Evolutionary conservation across 2,797 vertebrate genomes (phyloP).

Genomic region (Acanthopagrus latus): DNA sequence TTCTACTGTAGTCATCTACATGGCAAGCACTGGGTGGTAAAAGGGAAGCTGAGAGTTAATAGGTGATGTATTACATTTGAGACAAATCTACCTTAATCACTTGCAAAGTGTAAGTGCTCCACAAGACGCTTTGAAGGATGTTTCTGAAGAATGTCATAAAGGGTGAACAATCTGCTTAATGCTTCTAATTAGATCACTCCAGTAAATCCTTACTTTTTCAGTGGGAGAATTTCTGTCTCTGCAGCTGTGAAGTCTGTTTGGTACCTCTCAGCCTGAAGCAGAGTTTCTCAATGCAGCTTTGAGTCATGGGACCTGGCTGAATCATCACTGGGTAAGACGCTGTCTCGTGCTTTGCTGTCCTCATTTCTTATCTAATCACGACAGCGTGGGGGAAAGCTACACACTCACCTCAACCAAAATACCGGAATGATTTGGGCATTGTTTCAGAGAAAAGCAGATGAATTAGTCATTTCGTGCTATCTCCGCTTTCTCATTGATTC

Average conservation of each 20-base stretch:
- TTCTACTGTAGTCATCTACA: background rate
- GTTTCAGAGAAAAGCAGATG: background rate
- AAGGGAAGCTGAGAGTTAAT: conserved; percentile 26
- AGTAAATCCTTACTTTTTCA: conserved; percentile 51
- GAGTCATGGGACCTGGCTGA: conserved; percentile 19
- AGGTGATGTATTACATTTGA: conserved; percentile 30
- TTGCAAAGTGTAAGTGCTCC: conserved; percentile 32
- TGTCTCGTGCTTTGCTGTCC: background rate
- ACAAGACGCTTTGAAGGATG: conserved; percentile 25
- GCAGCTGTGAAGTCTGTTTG: conserved; percentile 33
- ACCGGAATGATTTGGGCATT: background rate
- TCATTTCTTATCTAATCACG: conserved; percentile 26
- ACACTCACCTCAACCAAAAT: conserved; percentile 5
- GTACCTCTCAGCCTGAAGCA: conserved; percentile 25
- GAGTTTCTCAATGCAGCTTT: conserved; percentile 21
- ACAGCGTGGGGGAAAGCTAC: background rate
- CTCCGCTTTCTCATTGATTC: background rate
- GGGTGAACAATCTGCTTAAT: conserved; percentile 60
- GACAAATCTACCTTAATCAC: conserved; percentile 42
- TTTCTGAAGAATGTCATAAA: conserved; percentile 51
- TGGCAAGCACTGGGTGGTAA: background rate
- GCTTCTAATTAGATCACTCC: conserved; percentile 66
- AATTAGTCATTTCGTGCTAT: background rate
- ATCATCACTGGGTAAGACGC: conserved; percentile 14
- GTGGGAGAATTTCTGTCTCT: conserved; percentile 18